Evolutionary conservation across 2,797 vertebrate species (phyloP), one percentile per base, ranked within the genome.

Genomic region (Bradypus variegatus): DNA sequence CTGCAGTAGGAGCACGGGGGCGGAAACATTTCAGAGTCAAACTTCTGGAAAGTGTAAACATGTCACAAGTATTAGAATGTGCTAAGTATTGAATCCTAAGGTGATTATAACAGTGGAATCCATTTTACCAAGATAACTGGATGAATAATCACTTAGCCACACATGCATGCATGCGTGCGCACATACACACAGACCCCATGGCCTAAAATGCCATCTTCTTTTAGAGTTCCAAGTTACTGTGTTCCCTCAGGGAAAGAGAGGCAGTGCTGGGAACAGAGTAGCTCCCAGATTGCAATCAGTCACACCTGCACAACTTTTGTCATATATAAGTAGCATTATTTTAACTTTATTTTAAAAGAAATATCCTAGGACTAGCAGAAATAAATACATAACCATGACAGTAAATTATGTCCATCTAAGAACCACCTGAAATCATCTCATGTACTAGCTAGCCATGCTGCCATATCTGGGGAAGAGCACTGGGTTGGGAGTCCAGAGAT

Each of bases 1-100:
- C 2, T 13, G 29, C 19, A 1, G 2, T 18, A 53, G 67, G 1
- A 21, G 60, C 69, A 50, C 8, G 15, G 38, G 48, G 12, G 0
- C 60, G n/a, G 29, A 45, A 84, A 36, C 5, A 2, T 1, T 16
- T 31, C 16, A 6, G 69, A 25, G 31, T 21, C 31, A 8, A 48
- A 60, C 36, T 75, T 6, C 4, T 41, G 60, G 48, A n/a, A 31
- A 50, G 29, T 41, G 7, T 38, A 25, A 29, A 21, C 33, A 11
- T 21, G 45, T 53, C 29, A 53, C 55, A 36, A 65, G 6, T 3
- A 5, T 27, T 15, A 33, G 75, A 31, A 29, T 3, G 7, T 21
- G 27, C 48, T 72, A 1, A 53, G 58, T 33, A 10, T 62, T 48
- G 36, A 62, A 19, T 45, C 29, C 50, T 16, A 8, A 11, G n/a